These are phyloP conservation scores for Heliocidaris tuberculata DNA, from an alignment of 35 echinoderm and acorn worm genomes.

Conservation along the genomic window DNA sequence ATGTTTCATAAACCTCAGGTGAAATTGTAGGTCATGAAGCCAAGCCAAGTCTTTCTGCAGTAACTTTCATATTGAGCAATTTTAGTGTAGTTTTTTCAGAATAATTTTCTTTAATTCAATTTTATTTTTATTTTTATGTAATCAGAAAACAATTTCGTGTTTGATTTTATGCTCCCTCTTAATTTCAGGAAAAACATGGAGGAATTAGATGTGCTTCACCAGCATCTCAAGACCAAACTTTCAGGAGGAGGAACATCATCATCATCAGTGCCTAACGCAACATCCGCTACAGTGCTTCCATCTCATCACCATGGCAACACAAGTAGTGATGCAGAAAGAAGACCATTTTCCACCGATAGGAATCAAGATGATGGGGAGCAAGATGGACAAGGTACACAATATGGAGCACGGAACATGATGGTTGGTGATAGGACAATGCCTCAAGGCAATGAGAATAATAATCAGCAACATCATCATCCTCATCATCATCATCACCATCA, in stretches of 20 bases:
- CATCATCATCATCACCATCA: neutral
- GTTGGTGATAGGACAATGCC: neutral
- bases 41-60: too few relatives aligned
- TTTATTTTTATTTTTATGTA: neutral
- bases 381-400: neutral
- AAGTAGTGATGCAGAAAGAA: constrained; percentile 23
- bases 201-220: constrained; percentile 68
- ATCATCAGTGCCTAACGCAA: neutral
- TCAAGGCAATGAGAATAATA: neutral
- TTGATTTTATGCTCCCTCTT: neutral
- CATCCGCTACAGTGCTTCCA: neutral
- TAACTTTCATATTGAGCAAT: too few relatives aligned
- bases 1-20: too few relatives aligned
- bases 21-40: too few relatives aligned
- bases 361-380: neutral
- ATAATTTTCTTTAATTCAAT: too few relatives aligned
- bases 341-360: neutral
- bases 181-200: constrained; percentile 70
- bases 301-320: constrained; percentile 24
- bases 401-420: neutral
- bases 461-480: neutral
- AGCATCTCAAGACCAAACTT: constrained; percentile 55
- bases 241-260: constrained; percentile 43
- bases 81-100: too few relatives aligned
- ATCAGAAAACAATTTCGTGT: too few relatives aligned